Percentiles rank a stretch among this genome's conserved stretches.
These are phyloP conservation scores for Coregonus suidteri DNA, from an alignment of 2,797 vertebrate species.

Conservation along the genomic window DNA sequence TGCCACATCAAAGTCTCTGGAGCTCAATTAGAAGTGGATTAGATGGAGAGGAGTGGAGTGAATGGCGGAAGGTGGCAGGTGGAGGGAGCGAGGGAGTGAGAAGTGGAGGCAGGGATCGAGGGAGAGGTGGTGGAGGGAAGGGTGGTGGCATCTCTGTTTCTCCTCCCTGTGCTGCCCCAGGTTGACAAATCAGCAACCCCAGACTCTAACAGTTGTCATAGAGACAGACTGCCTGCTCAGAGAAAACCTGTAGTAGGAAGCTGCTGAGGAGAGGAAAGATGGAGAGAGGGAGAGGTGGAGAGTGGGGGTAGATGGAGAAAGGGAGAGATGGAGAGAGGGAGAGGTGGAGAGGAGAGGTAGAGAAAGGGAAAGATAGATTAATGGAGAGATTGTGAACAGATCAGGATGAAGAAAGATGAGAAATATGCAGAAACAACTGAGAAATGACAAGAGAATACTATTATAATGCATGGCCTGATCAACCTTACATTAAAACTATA, in stretches of 20 bases:
- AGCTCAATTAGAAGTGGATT: constrained; percentile 99
- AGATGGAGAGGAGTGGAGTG: constrained; percentile 88
- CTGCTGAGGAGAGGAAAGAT: constrained; percentile 69
- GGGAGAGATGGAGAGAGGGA: constrained; percentile 33
- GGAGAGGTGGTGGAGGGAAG: constrained; percentile 88
- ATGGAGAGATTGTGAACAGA: no score
- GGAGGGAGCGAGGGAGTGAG: constrained; percentile 89
- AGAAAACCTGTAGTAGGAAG: constrained; percentile 55
- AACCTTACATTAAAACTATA: background rate
- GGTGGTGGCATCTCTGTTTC: constrained; percentile 73
- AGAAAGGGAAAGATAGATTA: constrained; percentile 11
- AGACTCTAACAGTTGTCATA: constrained; percentile 96
- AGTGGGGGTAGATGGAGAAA: background rate
- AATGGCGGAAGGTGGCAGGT: constrained; percentile 82
- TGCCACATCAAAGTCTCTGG: constrained; percentile 95
- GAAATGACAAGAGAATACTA: background rate
- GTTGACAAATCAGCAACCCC: constrained; percentile 94
- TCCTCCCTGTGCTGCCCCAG: constrained; percentile 87
- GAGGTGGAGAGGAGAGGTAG: constrained; percentile 20
- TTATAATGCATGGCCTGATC: constrained; percentile 14
- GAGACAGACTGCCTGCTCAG: constrained; percentile 79
- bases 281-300: background rate
- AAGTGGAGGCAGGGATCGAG: constrained; percentile 87
- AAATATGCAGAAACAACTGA: background rate
- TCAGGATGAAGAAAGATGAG: background rate